Base-by-base conservation (phyloP, 92 coral and sea anemone species). In the Actinostola sp. region DNA sequence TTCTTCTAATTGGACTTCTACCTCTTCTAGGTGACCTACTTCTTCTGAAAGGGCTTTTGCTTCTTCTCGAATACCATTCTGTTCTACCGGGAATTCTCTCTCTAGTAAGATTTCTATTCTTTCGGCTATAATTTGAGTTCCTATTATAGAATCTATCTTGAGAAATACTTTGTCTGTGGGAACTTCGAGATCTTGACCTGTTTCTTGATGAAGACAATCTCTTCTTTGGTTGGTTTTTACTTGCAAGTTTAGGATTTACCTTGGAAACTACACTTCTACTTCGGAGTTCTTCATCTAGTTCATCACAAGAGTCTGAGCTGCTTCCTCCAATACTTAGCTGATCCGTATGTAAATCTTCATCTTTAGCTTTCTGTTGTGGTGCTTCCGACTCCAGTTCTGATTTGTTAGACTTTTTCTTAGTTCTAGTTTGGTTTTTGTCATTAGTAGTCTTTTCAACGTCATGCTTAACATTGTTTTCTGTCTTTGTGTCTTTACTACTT, bases 281-380 rank as follows among this genome's bases (percentile, higher is more conserved):
- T 30, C 63, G 71, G 41, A 44, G 34, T 71, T 82, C 92, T 46
- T 90, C 96, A 33, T 83, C 92, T 21, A 82, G 82, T 43, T 78
- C 96, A 79, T 81, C 80, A 49, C 66, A 76, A 41, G 77, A 82
- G 53, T 87, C 92, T 32, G 89, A 84, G 28, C 84, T 78, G 27
- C 90, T 89, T 26, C 80, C 94, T 50, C 89, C 92, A 61, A 90
- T 90, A 71, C 96, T 90, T 6, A 90, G 55, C 42, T 72, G 89
- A 75, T 90, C 96, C 60, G 85, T 70, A 14, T 70, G 76, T 25
- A 70, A 56, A 8, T 71, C 67, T 43, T 71, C 61, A 26, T 49
- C 65, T 39, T 48, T 46, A 13, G 61, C 13, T 68, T 49, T 68
- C 35, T 15, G 62, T 74, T 78, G 62, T 51, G 46, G 12, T 10